Evolutionary conservation across 2,113 vertebrate species (phyloP).

Genomic region (Dasypus novemcinctus): DNA sequence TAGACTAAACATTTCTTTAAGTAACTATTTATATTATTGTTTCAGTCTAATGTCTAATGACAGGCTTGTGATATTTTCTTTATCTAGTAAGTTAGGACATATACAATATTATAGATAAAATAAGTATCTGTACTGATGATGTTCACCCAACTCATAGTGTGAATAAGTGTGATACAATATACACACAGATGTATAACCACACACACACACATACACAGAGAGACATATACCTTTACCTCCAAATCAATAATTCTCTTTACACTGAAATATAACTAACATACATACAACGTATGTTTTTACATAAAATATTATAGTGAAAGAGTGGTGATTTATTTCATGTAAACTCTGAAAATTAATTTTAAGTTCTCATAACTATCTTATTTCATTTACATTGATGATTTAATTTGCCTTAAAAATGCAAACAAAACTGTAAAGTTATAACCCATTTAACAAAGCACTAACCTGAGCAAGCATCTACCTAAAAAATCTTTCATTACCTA

Average conservation of each 20-base stretch:
- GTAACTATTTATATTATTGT: background rate
- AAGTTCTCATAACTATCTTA: background rate
- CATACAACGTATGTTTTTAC: background rate
- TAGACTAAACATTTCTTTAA: background rate
- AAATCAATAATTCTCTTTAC: background rate
- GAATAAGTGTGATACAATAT: background rate
- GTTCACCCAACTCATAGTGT: background rate
- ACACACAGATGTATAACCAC: rapidly evolving
- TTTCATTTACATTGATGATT: background rate
- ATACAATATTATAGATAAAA: background rate
- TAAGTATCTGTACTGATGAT: background rate
- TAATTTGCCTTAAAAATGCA: background rate
- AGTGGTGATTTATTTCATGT: background rate
- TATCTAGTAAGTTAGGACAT: background rate
- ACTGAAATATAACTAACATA: background rate
- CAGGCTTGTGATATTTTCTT: background rate
- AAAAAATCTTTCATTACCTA: background rate
- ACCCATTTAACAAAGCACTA: background rate
- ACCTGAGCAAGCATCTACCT: background rate
- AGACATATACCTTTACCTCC: background rate
- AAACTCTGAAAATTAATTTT: background rate
- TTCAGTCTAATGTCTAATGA: background rate
- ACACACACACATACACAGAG: rapidly evolving
- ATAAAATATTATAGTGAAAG: background rate
- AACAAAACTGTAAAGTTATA: background rate